phyloP scores from a whole-genome alignment of 2,113 vertebrate genomes.

The Atrichornis clamosus region DNA sequence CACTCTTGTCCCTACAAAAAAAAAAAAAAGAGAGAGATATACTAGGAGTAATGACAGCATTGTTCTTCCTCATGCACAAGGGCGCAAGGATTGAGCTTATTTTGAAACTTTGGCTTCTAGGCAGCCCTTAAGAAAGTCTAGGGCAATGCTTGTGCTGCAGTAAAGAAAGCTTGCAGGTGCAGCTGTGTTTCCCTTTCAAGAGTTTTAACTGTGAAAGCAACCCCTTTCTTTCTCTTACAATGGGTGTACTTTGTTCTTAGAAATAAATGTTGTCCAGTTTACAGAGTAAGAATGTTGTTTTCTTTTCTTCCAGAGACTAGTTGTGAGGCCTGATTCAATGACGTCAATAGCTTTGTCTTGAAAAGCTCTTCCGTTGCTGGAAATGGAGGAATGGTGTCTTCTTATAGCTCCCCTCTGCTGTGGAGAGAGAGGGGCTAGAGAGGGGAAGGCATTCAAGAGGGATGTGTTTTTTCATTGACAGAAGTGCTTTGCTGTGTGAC shows the following conservation, averaged over 20 bases:
- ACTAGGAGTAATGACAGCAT: background rate
- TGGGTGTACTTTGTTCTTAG: slow-evolving; percentile 30
- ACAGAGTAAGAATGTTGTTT: background rate
- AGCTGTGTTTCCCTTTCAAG: slow-evolving; percentile 44
- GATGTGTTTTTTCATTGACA: background rate
- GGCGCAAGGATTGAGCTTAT: background rate
- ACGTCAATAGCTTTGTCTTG: background rate
- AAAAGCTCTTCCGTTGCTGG: background rate
- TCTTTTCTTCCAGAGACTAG: background rate
- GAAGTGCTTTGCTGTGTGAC: background rate
- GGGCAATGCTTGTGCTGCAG: background rate
- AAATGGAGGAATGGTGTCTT: background rate
- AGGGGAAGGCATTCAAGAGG: background rate
- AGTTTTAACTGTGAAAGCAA: background rate
- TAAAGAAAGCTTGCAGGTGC: slow-evolving; percentile 20
- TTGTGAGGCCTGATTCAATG: background rate
- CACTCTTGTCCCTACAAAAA: background rate
- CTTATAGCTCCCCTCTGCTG: background rate
- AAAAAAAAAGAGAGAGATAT: background rate
- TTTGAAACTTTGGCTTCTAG: background rate
- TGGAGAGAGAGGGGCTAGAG: background rate
- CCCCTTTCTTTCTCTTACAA: background rate
- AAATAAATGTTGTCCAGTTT: slow-evolving; percentile 53
- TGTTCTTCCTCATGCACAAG: background rate
- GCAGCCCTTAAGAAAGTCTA: background rate